phyloP scores from a whole-genome alignment of 2,888 invertebrate species.

The Tetheella fluctuosa region DNA sequence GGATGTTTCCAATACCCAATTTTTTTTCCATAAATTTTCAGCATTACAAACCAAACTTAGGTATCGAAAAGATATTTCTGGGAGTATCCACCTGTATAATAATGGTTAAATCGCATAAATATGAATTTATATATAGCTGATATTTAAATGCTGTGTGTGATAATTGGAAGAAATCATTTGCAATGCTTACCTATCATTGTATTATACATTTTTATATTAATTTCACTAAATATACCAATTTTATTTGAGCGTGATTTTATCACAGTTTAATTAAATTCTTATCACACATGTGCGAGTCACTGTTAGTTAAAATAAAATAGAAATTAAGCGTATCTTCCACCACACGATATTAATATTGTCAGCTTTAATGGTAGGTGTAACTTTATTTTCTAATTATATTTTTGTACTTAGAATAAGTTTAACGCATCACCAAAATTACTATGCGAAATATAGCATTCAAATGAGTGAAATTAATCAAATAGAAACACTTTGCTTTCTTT shows the following conservation, averaged over 20 bases:
- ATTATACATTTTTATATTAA: neutral
- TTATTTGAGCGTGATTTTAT: no score
- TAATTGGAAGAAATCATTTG: neutral
- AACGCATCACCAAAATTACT: conserved; percentile 29
- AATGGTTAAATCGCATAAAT: neutral
- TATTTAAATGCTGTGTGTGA: neutral
- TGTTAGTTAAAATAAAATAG: conserved; percentile 23
- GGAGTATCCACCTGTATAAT: no score
- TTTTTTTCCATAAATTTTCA: no score
- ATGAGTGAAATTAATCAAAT: conserved; percentile 11
- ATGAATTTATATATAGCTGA: neutral
- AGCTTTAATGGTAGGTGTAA: conserved; percentile 75
- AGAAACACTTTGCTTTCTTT: neutral
- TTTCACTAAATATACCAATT: neutral
- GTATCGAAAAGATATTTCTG: no score
- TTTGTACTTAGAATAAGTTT: conserved; percentile 67
- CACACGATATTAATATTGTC: conserved; percentile 58
- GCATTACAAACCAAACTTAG: no score
- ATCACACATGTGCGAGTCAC: neutral
- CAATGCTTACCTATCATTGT: neutral
- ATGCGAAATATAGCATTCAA: neutral
- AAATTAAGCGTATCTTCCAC: conserved; percentile 21
- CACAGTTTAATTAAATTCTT: neutral
- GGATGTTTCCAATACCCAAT: no score
- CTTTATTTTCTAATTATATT: conserved; percentile 67